These are phyloP conservation scores for Lasioglossum albipes DNA, from an alignment of 1,140 invertebrate genomes.

Conservation along the genomic window DNA sequence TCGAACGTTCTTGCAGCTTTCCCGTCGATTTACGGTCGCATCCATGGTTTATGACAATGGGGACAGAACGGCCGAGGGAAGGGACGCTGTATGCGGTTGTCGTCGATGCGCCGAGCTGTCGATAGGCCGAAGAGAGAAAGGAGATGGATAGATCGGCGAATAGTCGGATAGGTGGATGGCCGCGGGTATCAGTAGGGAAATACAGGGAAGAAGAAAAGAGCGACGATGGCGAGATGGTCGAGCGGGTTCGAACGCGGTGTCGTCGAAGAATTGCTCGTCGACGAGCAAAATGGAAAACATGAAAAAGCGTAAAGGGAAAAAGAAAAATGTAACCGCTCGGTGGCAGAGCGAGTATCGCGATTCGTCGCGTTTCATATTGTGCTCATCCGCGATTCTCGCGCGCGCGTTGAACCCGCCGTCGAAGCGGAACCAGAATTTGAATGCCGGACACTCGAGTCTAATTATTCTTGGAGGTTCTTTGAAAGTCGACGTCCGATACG, in stretches of 20 bases:
- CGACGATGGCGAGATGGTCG: not conserved
- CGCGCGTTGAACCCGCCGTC: too few species aligned
- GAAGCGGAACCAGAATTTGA: too few species aligned
- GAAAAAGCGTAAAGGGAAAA: not conserved
- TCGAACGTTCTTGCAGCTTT: slow-evolving; percentile 72
- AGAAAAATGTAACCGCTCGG: not conserved
- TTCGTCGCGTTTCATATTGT: not conserved
- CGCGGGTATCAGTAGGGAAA: not conserved
- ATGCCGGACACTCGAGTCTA: too few species aligned
- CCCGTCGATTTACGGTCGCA: slow-evolving; percentile 74
- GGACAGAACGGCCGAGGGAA: slow-evolving; percentile 50
- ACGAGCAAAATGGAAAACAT: not conserved
- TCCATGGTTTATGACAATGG: slow-evolving; percentile 76
- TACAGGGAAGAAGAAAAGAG: not conserved
- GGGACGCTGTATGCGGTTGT: slow-evolving; percentile 34
- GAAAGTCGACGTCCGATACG: too few species aligned
- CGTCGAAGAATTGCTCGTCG: slow-evolving; percentile 1
- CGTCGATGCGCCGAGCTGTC: slow-evolving; percentile 53
- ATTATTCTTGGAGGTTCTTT: not conserved
- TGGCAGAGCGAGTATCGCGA: not conserved
- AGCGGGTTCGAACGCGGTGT: not conserved
- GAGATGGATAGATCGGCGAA: slow-evolving; percentile 6
- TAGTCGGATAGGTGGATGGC: not conserved
- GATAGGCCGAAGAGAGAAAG: slow-evolving; percentile 35
- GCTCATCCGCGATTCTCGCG: too few species aligned